Base-by-base conservation (phyloP, 1,140 invertebrate genomes). In the Onthophagus taurus region DNA sequence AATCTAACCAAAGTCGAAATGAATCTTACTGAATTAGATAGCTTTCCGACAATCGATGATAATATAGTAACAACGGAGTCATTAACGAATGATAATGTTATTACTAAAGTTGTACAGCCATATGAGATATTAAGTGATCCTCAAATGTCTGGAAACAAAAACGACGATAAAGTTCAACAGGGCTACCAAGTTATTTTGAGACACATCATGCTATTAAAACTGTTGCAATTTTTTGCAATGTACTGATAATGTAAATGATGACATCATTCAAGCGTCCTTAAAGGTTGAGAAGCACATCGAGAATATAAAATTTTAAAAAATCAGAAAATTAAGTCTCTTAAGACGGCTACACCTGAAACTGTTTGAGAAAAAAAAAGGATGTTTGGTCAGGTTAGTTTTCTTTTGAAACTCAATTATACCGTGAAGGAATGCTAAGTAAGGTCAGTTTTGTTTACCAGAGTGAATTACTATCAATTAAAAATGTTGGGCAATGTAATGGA, bases 11-110 rank as follows among this genome's bases (percentile, higher is more conserved):
- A 26, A 7, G 24, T 26, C 7, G 24, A n/a, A 7, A 26, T 26
- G 24, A 7, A 26, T 26, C 7, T 26, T 43, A 11, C 41, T 43
- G 41, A 19, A 26, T 14, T 31, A 4, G 19, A 43, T 43, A 43
- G 17, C 24, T 33, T 33, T 43, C 29, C 4, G 41, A 43, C 41
- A 33, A 9, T 33, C 12, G 41, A 43, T 43, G 30, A 43, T 43
- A 43, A 43, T 33, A 9, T 13, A 35, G 21, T 43, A 33, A 33
- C 29, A 43, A 43, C 41, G n/a, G 29, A 43, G 21, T 33, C 41
- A 21, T 19, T 31, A 33, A 43, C 21, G 41, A 13, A 43, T 33
- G 16, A 43, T 23, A 29, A 43, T 43, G 31, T 43, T 31, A 33
- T 33, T 43, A 23, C 41, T 43, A 29, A 43, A 43, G 29, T 43